Base-by-base conservation (phyloP, 2,797 vertebrate species). In the Megalops cyprinoides region DNA sequence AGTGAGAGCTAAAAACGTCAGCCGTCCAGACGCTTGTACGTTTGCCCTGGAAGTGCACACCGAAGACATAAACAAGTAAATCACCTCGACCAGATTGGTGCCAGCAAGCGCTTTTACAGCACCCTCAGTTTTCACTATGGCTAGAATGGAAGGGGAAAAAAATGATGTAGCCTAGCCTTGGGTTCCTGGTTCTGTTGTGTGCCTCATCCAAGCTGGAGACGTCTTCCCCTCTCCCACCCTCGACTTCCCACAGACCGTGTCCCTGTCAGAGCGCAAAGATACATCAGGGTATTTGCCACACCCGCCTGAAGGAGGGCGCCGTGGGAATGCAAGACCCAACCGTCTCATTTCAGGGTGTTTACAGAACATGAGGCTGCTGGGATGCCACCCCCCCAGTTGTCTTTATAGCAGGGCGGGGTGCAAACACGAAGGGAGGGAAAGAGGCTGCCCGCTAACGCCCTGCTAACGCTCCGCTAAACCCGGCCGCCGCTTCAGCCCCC, bases 401-500 rank as follows among this genome's bases (percentile, higher is more conserved):
- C 56, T n/a, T 34, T 23, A 71, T 23, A 55, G 78, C 62, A 12
- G 48, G 37, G 78, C n/a, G 69, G 69, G 20, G 23, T 44, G 60
- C 37, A 25, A n/a, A 31, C 58, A n/a, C 25, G 37, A 44, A 44
- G 46, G 10, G 10, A 71, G 56, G 10, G 14, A 37, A n/a, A 69
- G 31, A 20, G 34, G 51, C 7, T 23, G 84, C 53, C 78, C 65
- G 79, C 83, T 85, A n/a, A n/a, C n/a, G n/a, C 86, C 83, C 0
- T 82, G 84, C 81, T 82, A 82, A 85, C 42, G 56, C 39, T 49
- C 80, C 42, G 80, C 77, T 69, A 73, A 53, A 56, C 79, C 82
- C 83, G 76, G 25, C 42, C 49, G 42, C 69, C 56, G 28, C 86
- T 91, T 90, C 91, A n/a, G n/a, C 82, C 84, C 78, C 85, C 25